phyloP scores from a whole-genome alignment of 2,888 invertebrate species.

The Drosophila kokeensis region DNA sequence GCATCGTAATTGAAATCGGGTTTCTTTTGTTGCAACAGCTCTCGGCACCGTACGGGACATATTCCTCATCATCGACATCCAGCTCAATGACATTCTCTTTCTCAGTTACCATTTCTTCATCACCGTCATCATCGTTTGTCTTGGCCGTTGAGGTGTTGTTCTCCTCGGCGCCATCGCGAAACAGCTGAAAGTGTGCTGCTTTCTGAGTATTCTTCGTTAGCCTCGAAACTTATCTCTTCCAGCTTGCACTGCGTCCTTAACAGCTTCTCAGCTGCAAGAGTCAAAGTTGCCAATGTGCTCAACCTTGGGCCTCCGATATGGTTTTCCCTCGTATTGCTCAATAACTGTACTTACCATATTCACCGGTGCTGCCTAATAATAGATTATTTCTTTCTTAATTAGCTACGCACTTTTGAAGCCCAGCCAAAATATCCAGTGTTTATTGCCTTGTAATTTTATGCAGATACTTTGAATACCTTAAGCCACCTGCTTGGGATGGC shows the following conservation, averaged over 20 bases:
- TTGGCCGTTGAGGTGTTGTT: slow-evolving; percentile 61
- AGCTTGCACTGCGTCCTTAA: slow-evolving; percentile 20
- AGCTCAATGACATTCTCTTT: slow-evolving; percentile 10
- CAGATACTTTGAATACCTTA: slow-evolving; percentile 42
- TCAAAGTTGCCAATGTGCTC: slow-evolving; percentile 53
- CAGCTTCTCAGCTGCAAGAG: slow-evolving; percentile 63
- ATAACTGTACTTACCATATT: slow-evolving; percentile 57
- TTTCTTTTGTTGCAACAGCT: slow-evolving; percentile 21
- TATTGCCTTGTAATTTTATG: slow-evolving; percentile 20
- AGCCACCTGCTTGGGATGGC: slow-evolving; percentile 9
- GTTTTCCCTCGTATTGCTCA: slow-evolving; percentile 35
- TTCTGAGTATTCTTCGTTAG: slow-evolving; percentile 11
- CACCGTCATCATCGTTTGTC: slow-evolving; percentile 47
- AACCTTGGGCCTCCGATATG: slow-evolving; percentile 16
- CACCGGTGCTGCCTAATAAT: slow-evolving; percentile 34
- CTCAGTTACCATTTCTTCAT: slow-evolving; percentile 15
- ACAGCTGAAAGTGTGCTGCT: slow-evolving; percentile 34
- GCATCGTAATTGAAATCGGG: slow-evolving; percentile 56
- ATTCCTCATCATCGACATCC: slow-evolving; percentile 65
- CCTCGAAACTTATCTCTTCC: slow-evolving; percentile 5
- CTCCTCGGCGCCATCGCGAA: slow-evolving; percentile 48
- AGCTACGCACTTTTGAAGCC: slow-evolving; percentile 46
- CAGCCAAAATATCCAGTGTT: slow-evolving; percentile 2
- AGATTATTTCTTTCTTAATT: slow-evolving; percentile 40
- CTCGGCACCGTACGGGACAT: slow-evolving; percentile 41